Conservation (phyloP, 2,888 invertebrate species). For the Stenolophus ochropezus region DNA sequence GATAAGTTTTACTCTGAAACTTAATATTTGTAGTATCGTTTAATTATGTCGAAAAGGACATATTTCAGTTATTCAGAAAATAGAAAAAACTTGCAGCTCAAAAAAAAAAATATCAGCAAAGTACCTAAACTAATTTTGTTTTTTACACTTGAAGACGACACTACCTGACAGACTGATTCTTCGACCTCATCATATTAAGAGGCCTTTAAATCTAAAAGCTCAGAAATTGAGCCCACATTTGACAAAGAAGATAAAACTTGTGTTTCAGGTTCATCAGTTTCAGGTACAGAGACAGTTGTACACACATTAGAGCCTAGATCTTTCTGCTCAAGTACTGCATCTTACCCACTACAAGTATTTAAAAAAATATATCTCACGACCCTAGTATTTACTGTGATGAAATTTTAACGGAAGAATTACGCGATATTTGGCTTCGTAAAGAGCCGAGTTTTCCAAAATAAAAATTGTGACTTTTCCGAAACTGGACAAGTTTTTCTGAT, state of each 20-base stretch:
- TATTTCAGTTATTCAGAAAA: too few species aligned
- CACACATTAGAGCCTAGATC: slow-evolving; percentile 52
- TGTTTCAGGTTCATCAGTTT: too few species aligned
- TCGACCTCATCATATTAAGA: slow-evolving; percentile 49
- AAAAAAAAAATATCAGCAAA: slow-evolving; percentile 60
- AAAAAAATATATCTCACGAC: slow-evolving; percentile 8
- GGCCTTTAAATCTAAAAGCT: slow-evolving; percentile 32
- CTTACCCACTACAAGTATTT: slow-evolving; percentile 50
- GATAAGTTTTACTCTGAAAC: too few species aligned
- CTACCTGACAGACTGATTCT: slow-evolving; percentile 26
- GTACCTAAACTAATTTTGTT: slow-evolving; percentile 58
- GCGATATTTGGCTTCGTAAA: slow-evolving; percentile 62
- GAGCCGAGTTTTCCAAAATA: slow-evolving; percentile 62
- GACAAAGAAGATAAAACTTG: too few species aligned
- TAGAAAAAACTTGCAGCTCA: not conserved
- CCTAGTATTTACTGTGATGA: slow-evolving; percentile 61
- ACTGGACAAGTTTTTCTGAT: slow-evolving; percentile 61
- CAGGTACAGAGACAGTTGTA: slow-evolving; percentile 33
- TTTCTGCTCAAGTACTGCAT: slow-evolving; percentile 49
- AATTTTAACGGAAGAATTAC: slow-evolving; percentile 60
- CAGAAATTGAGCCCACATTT: too few species aligned
- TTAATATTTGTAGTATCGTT: too few species aligned
- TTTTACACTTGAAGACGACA: slow-evolving; percentile 47
- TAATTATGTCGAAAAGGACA: too few species aligned
- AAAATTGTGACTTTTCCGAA: slow-evolving; percentile 62